A percentile compares a stretch with the other conserved stretches of the same genome.
These are phyloP conservation scores for Caenorhabditis briggsae DNA, from an alignment of 1,140 invertebrate genomes.

Conservation along the genomic window DNA sequence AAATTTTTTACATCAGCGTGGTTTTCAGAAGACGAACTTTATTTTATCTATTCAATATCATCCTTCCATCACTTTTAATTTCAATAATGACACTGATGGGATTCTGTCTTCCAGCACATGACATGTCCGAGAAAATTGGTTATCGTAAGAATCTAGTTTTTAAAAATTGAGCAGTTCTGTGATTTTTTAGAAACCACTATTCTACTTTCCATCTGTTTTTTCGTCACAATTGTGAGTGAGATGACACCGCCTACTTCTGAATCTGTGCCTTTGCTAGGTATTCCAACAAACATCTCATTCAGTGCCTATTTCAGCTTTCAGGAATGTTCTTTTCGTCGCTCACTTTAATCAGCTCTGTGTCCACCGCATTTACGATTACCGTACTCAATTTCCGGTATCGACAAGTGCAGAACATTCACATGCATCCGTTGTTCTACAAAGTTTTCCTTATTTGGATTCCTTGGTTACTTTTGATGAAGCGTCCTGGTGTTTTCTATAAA, in stretches of 20 bases:
- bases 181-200: constrained; percentile 88
- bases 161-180: too few relatives aligned
- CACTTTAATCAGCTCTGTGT: constrained; percentile 68
- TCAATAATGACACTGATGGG: constrained; percentile 97
- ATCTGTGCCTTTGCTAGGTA: constrained; percentile 95
- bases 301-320: background rate
- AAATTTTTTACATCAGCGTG: background rate
- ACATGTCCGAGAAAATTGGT: constrained; percentile 71
- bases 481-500: constrained; percentile 63
- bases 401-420: constrained; percentile 66
- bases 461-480: constrained; percentile 69
- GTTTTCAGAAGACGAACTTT: constrained; percentile 86
- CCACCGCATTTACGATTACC: constrained; percentile 68
- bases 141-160: constrained; percentile 71
- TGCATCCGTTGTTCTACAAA: constrained; percentile 64
- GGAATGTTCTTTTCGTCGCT: constrained; percentile 69
- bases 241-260: constrained; percentile 96
- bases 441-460: constrained; percentile 70
- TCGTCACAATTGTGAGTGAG: constrained; percentile 78
- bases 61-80: constrained; percentile 97
- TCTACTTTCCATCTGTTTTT: constrained; percentile 79
- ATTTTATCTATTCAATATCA: constrained; percentile 99
- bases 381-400: constrained; percentile 69
- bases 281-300: background rate
- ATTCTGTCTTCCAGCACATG: constrained; percentile 90